Evolutionary conservation across 2,113 vertebrate species (phyloP).

Genomic region (Procavia capensis): DNA sequence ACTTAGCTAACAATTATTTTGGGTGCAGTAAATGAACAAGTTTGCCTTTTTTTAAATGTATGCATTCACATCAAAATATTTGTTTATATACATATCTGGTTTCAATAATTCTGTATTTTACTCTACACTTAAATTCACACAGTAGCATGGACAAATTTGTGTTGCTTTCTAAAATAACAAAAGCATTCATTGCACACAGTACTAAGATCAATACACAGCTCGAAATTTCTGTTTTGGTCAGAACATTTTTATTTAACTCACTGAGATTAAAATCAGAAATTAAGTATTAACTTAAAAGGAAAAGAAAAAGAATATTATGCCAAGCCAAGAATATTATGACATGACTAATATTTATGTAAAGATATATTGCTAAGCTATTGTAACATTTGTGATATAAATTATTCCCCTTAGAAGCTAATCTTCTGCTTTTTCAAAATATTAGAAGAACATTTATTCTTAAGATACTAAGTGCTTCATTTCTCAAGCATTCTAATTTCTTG

Average conservation of each 20-base stretch:
- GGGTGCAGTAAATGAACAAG: background rate
- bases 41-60: conserved; percentile 4
- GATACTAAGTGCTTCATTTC: conserved; percentile 66
- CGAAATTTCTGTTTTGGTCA: background rate
- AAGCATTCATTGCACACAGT: background rate
- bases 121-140: background rate
- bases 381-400: background rate
- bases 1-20: conserved; percentile 60
- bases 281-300: conserved; percentile 17
- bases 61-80: background rate
- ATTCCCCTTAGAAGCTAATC: conserved; percentile 47
- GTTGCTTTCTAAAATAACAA: background rate
- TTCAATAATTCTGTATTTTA: background rate
- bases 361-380: conserved; percentile 23
- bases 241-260: background rate
- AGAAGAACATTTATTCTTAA: conserved; percentile 8
- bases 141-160: background rate
- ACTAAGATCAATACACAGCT: background rate
- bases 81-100: background rate
- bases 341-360: conserved; percentile 47
- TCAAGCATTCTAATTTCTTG: conserved; percentile 64
- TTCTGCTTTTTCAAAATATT: conserved; percentile 38
- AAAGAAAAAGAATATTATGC: background rate
- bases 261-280: background rate
- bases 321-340: too few relatives aligned